Conservation (phyloP, 2,888 invertebrate genomes). For the Chrysomela aeneicollis region DNA sequence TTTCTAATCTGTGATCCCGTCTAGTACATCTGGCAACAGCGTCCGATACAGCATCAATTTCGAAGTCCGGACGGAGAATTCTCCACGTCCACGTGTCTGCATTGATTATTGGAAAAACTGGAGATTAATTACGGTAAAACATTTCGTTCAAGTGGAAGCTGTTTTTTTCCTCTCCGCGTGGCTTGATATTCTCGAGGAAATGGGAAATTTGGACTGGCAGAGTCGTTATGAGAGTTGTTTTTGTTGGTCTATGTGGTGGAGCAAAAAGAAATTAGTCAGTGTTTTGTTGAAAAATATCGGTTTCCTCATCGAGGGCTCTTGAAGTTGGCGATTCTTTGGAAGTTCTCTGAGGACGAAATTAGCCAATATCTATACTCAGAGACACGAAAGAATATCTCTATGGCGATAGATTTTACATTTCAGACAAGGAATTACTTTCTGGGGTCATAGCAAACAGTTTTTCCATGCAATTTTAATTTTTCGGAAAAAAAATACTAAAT, state of each 20-base stretch:
- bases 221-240: slow-evolving; percentile 26
- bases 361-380: too few species aligned
- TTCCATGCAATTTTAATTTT: too few species aligned
- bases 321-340: too few species aligned
- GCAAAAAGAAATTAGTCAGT: background rate
- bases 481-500: too few species aligned
- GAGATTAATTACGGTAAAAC: slow-evolving; percentile 44
- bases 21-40: slow-evolving; percentile 14
- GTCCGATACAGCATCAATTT: slow-evolving; percentile 16
- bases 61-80: slow-evolving; percentile 32
- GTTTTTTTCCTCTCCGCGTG: slow-evolving; percentile 34
- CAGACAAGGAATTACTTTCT: too few species aligned
- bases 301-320: too few species aligned
- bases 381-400: too few species aligned
- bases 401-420: too few species aligned
- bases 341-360: too few species aligned
- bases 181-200: slow-evolving; percentile 33
- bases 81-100: slow-evolving; percentile 42
- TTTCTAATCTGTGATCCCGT: too few species aligned
- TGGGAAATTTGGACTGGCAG: slow-evolving; percentile 34
- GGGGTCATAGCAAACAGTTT: too few species aligned
- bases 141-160: slow-evolving; percentile 38
- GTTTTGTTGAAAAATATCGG: too few species aligned
- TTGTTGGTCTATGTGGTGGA: background rate
- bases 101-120: slow-evolving; percentile 44